Evolutionary conservation across 2,888 invertebrate genomes (phyloP), one percentile per base, ranked within the genome.

Genomic region (Odontocolon sp.): DNA sequence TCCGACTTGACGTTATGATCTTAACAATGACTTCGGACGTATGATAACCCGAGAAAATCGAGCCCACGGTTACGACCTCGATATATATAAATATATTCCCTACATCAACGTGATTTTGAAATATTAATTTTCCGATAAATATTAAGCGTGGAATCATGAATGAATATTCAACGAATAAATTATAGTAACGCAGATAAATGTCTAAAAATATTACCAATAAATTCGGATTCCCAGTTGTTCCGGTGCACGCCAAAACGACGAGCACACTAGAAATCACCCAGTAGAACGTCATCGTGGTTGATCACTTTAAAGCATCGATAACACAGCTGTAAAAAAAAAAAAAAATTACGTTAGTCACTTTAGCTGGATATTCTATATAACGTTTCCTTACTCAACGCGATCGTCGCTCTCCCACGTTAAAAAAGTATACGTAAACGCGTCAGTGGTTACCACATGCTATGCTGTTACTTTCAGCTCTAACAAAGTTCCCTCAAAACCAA

Each of bases 161-260:
- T 9, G 14, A 14, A 57, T 8, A 2, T 8, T 14, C 5, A 61
- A 50, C 1, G 3, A 8, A 31, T 26, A 14, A 4, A 40, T 26
- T 18, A 63, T 16, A 11, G 23, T 21, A 6, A 18, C 6, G 9
- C n/a, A 14, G 23, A 16, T 3, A 54, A n/a, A n/a, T n/a, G n/a
- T 52, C 11, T 9, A n/a, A 6, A 6, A 28, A 6, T n/a, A 42
- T 76, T 70, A 76, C 75, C 75, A 47, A 21, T 47, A 3, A 9
- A 14, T 33, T n/a, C n/a, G 42, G 42, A 38, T 45, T 36, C 50
- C 45, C 70, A 1, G 21, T 38, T n/a, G 36, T 33, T 23, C 52
- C 45, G 38, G 69, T 63, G 21, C 45, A 59, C 8, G 9, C 59
- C 36, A 70, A 23, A 8, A 8, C 9, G 5, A 38, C 45, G 6